Percentiles rank a stretch among this genome's conserved stretches.
phyloP scores from a whole-genome alignment of 2,113 vertebrate species.

The Thryonomys swinderianus region DNA sequence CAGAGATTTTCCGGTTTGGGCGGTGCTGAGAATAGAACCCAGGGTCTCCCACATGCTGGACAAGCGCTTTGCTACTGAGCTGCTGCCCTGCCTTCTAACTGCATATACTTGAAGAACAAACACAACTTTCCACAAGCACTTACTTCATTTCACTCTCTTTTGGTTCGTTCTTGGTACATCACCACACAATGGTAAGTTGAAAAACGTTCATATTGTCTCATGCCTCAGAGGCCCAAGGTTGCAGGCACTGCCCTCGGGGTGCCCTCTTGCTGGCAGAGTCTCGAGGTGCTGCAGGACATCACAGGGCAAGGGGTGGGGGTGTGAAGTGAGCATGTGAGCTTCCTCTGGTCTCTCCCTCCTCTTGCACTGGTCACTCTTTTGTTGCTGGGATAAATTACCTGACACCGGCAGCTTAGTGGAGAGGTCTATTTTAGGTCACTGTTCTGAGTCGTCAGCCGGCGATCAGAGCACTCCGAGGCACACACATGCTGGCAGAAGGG shows the following conservation, averaged over 20 bases:
- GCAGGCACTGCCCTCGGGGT: background rate
- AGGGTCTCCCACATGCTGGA: background rate
- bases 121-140: background rate
- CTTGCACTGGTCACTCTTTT: background rate
- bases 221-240: background rate
- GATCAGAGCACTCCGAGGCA: background rate
- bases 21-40: background rate
- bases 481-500: background rate
- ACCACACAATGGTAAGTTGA: background rate
- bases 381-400: background rate
- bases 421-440: background rate
- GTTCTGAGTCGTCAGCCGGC: background rate
- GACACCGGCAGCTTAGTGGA: background rate
- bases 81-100: background rate
- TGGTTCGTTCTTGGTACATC: background rate
- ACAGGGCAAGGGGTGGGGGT: background rate
- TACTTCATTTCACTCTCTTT: background rate
- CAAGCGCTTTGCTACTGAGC: background rate
- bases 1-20: background rate
- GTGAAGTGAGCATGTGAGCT: accelerated
- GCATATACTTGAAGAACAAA: background rate
- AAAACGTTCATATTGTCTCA: no score
- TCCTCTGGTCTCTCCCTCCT: background rate
- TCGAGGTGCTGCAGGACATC: background rate
- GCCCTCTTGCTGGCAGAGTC: background rate